Percentiles rank a stretch among this genome's conserved stretches.
These are phyloP conservation scores for Camponotus vicinus DNA, from an alignment of 1,140 invertebrate species.

Conservation along the genomic window DNA sequence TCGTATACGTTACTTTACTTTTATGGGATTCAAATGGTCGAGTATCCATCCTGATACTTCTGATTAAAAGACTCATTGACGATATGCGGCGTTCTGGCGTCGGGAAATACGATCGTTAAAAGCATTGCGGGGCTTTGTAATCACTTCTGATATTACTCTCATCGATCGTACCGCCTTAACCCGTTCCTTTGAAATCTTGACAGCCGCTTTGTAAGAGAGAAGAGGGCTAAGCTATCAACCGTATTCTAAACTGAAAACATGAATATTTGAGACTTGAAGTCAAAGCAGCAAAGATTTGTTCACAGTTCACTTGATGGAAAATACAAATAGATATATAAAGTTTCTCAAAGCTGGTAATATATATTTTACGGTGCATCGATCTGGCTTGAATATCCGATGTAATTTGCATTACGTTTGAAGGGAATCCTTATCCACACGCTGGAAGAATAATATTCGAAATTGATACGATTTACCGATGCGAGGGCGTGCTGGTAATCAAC, in stretches of 20 bases:
- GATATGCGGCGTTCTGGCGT: constrained; percentile 14
- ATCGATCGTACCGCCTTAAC: constrained; percentile 48
- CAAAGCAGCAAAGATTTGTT: background rate
- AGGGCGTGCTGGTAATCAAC: constrained; percentile 64
- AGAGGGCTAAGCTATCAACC: background rate
- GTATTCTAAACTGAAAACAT: constrained; percentile 2
- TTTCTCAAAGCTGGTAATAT: too few relatives aligned
- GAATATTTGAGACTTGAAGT: background rate
- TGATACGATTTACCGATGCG: constrained; percentile 23
- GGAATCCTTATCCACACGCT: background rate
- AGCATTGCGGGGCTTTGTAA: constrained; percentile 46
- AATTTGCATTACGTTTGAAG: background rate
- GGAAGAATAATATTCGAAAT: constrained; percentile 14
- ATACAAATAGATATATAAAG: background rate
- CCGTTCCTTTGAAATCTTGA: constrained; percentile 40
- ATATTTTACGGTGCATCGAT: background rate
- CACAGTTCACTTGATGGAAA: background rate
- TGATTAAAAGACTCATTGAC: constrained; percentile 55
- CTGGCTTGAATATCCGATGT: background rate
- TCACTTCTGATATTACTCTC: constrained; percentile 64
- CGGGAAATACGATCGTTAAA: constrained; percentile 47
- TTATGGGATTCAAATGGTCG: constrained; percentile 3
- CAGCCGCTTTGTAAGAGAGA: constrained; percentile 10
- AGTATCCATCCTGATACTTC: constrained; percentile 18
- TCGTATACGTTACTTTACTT: constrained; percentile 31